phyloP scores from a whole-genome alignment of 2,113 vertebrate species.

The Epinephelus cyanopodus region DNA sequence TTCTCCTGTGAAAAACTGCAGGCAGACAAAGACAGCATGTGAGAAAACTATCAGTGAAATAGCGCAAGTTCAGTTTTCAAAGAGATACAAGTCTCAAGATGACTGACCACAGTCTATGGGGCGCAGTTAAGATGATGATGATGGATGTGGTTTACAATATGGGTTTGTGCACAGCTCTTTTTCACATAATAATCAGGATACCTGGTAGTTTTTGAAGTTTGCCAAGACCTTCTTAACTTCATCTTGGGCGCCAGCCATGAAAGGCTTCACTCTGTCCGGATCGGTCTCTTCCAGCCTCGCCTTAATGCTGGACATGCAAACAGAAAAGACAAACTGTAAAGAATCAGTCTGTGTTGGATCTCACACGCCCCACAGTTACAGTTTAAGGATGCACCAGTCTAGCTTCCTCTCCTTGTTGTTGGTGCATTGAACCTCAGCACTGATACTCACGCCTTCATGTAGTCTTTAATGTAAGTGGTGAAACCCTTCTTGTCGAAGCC shows the following conservation, averaged over 20 bases:
- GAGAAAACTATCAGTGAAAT: not conserved
- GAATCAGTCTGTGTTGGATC: not conserved
- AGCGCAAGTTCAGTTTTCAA: not conserved
- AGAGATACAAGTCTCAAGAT: not conserved
- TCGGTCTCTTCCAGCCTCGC: slow-evolving; percentile 39
- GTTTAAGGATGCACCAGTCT: too few relatives aligned
- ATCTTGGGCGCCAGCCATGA: not conserved
- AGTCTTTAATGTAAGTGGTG: slow-evolving; percentile 88
- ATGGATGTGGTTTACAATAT: too few relatives aligned
- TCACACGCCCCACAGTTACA: not conserved
- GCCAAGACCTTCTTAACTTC: slow-evolving; percentile 42
- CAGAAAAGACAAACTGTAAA: not conserved
- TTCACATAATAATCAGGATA: slow-evolving; percentile 10
- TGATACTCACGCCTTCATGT: slow-evolving; percentile 88
- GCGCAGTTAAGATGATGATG: too few relatives aligned
- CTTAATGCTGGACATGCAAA: slow-evolving; percentile 60
- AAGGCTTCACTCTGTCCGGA: slow-evolving; percentile 62
- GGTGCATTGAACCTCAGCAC: too few relatives aligned
- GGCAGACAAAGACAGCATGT: not conserved
- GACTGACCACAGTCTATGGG: too few relatives aligned
- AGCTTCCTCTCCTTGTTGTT: too few relatives aligned
- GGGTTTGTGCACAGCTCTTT: too few relatives aligned
- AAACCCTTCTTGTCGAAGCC: slow-evolving; percentile 88
- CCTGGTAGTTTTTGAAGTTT: slow-evolving; percentile 68
- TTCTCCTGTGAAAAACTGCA: slow-evolving; percentile 91